A percentile compares a stretch with the other conserved stretches of the same genome.
Conservation (phyloP, 1,140 invertebrate species). For the Trichoplusia ni region DNA sequence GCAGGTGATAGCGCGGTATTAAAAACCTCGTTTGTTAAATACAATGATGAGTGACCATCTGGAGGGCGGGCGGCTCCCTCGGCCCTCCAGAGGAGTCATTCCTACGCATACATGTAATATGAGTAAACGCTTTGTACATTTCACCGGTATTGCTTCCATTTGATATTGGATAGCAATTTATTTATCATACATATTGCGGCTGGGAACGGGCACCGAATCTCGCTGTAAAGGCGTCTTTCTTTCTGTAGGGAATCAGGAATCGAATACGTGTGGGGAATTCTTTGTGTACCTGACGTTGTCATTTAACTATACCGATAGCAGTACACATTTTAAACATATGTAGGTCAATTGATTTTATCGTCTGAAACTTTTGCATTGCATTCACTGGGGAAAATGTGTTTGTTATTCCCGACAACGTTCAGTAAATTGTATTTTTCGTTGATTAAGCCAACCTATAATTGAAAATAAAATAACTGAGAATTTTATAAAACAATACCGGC, state of each 20-base stretch:
- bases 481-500: slow-evolving; percentile 1
- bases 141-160: slow-evolving; percentile 75
- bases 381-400: slow-evolving; percentile 10
- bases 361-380: slow-evolving; percentile 21
- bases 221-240: slow-evolving; percentile 68
- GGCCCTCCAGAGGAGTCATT: slow-evolving; percentile 28
- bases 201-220: slow-evolving; percentile 61
- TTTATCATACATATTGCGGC: slow-evolving; percentile 81
- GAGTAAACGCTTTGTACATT: slow-evolving; percentile 73
- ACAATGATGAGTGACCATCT: background rate
- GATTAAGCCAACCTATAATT: slow-evolving; percentile 9
- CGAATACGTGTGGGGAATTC: slow-evolving; percentile 72
- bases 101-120: slow-evolving; percentile 55
- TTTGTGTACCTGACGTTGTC: slow-evolving; percentile 46
- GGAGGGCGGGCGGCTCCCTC: background rate
- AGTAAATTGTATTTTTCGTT: slow-evolving; percentile 25
- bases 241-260: slow-evolving; percentile 70
- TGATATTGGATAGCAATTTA: slow-evolving; percentile 81
- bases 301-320: slow-evolving; percentile 34
- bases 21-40: slow-evolving; percentile 24
- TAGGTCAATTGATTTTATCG: slow-evolving; percentile 29
- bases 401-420: slow-evolving; percentile 14
- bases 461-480: background rate
- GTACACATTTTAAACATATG: slow-evolving; percentile 24
- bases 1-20: slow-evolving; percentile 4